Base-by-base conservation (phyloP, 2,797 vertebrate species). In the Agapornis canus region DNA sequence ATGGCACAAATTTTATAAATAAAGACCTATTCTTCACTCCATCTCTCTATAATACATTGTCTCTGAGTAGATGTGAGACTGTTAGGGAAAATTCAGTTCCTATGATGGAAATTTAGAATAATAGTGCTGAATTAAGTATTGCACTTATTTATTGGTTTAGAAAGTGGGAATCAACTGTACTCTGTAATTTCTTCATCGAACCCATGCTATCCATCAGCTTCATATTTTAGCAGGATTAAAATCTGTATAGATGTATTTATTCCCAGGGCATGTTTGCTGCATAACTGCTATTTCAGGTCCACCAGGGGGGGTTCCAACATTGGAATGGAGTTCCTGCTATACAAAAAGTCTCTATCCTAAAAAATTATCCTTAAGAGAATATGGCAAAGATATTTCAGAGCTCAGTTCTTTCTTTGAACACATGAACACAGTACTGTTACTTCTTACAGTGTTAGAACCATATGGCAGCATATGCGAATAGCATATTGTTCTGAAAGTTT, bases 101-200 rank as follows among this genome's bases (percentile, higher is more conserved):
- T 81, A 4, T 27, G 37, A 81, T 49, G 20, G 56, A 77, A 90
- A 81, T 71, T 40, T 54, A 66, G 27, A 37, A 25, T 68, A 75
- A 70, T 5, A 26, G 39, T 64, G 14, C 52, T 65, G 45, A 89
- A 81, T 20, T 56, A 29, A 93, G 23, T 63, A 61, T 54, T 63
- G 35, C 3, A 23, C 43, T 86, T 85, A 56, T 71, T 82, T 85
- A 49, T 32, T 43, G 26, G 17, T 40, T 93, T 68, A 75, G 56
- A 66, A 25, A 60, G 37, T 48, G 86, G 32, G 22, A 92, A 71
- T 37, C 4, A 4, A 13, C 49, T 18, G 2, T 37, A 68, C 9
- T 13, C 26, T 69, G 3, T 54, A 65, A 76, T 72, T 89, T 89
- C 81, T 95, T 20, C 45, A 82, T 80, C 66, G 86, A 91, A 40